A percentile compares a stretch with the other conserved stretches of the same genome.
Evolutionary conservation across 1,140 invertebrate genomes (phyloP).

Genomic region (Geopemphigus sp.): DNA sequence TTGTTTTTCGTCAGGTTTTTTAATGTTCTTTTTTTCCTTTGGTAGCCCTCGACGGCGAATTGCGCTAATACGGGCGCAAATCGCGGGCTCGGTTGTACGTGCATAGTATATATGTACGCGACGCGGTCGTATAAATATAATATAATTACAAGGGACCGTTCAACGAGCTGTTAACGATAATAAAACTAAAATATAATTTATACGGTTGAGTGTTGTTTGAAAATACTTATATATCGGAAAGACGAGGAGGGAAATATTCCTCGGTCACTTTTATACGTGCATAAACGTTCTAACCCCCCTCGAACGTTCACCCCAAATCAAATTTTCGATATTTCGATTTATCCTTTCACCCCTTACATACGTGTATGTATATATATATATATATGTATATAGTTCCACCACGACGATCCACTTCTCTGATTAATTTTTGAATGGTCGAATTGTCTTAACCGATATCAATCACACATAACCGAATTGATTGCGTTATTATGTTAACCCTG

Average conservation of each 20-base stretch:
- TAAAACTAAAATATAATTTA: neutral
- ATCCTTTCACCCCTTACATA: neutral
- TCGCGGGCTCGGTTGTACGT: neutral
- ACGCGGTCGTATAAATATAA: too few relatives aligned
- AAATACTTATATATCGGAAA: neutral
- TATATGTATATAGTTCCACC: neutral
- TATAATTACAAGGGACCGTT: neutral
- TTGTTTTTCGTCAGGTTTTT: too few relatives aligned
- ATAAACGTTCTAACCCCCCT: neutral
- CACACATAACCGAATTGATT: constrained; percentile 15
- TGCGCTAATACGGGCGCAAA: neutral
- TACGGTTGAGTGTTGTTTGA: neutral
- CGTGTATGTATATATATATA: neutral
- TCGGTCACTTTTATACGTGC: neutral
- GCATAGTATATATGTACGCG: too few relatives aligned
- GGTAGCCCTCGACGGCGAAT: neutral
- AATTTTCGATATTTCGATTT: neutral
- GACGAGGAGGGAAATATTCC: neutral
- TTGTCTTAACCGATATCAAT: constrained; percentile 17
- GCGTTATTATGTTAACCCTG: neutral
- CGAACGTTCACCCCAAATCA: neutral
- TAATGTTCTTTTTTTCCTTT: too few relatives aligned
- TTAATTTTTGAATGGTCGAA: constrained; percentile 5
- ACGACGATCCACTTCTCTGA: constrained; percentile 5
- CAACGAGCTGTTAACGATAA: neutral